Conservation (phyloP, 2,113 vertebrate genomes). For the Nasalis larvatus region DNA sequence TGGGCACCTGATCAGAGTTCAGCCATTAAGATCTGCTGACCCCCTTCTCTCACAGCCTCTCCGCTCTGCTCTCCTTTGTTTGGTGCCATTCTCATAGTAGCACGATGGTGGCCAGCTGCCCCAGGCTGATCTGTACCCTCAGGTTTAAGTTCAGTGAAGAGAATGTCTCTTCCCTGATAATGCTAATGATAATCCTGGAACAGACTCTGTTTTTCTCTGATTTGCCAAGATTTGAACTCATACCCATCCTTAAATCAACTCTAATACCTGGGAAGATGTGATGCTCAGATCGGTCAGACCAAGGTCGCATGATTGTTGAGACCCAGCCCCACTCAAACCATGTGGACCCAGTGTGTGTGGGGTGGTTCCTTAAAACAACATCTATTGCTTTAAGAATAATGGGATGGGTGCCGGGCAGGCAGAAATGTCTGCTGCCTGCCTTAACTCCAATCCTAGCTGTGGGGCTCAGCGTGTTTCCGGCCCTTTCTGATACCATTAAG, state of each 20-base stretch:
- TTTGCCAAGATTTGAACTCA: background rate
- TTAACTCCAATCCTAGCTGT: background rate
- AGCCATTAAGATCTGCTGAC: no score
- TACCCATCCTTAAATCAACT: background rate
- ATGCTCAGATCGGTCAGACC: background rate
- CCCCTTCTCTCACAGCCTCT: background rate
- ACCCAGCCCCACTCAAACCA: background rate
- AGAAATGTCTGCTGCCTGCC: background rate
- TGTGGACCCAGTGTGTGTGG: background rate
- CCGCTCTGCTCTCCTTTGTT: background rate
- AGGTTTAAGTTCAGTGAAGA: background rate
- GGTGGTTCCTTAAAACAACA: background rate
- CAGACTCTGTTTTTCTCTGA: background rate
- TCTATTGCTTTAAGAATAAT: background rate
- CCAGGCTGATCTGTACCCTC: background rate
- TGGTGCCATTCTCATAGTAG: background rate
- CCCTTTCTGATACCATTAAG: background rate
- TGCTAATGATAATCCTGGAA: background rate
- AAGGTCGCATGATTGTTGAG: background rate
- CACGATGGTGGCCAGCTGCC: background rate
- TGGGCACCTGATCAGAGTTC: no score
- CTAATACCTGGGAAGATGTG: background rate
- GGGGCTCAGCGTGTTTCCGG: background rate
- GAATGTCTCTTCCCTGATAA: background rate
- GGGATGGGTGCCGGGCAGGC: background rate